These are phyloP conservation scores for Trissonchulus sp. DNA, from an alignment of 2,888 invertebrate genomes.

Conservation along the genomic window DNA sequence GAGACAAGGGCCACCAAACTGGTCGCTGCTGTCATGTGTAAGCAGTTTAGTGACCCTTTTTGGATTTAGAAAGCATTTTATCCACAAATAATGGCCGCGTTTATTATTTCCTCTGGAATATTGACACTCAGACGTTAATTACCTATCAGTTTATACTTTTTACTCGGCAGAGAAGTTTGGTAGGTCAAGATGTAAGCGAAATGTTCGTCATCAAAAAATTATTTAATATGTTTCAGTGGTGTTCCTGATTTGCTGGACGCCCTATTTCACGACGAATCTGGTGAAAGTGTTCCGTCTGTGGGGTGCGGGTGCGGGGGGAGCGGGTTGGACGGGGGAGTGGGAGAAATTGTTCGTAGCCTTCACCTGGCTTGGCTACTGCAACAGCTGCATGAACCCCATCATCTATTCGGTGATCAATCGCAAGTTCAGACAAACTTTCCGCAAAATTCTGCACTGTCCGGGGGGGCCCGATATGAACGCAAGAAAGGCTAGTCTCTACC, in stretches of 20 bases:
- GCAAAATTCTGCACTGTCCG: not conserved
- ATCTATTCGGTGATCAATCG: slow-evolving; percentile 49
- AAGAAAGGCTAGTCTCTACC: not conserved
- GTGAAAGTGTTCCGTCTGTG: slow-evolving; percentile 48
- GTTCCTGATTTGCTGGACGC: slow-evolving; percentile 57
- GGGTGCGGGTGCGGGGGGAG: slow-evolving; percentile 18
- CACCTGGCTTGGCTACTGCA: slow-evolving; percentile 51
- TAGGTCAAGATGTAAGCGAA: no score
- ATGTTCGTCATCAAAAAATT: no score
- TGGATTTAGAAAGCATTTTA: not conserved
- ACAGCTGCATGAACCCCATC: slow-evolving; percentile 49
- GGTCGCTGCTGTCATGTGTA: slow-evolving; percentile 56
- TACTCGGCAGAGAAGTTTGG: not conserved
- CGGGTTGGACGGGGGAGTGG: not conserved
- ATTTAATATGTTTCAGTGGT: no score
- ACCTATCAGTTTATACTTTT: not conserved
- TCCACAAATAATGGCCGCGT: no score
- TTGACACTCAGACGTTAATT: not conserved
- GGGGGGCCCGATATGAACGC: not conserved
- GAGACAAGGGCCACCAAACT: slow-evolving; percentile 51
- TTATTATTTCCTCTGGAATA: no score
- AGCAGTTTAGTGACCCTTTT: slow-evolving; percentile 38
- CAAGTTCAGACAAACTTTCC: slow-evolving; percentile 46
- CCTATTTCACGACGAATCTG: slow-evolving; percentile 57
- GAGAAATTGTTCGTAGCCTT: slow-evolving; percentile 45